Percentiles rank a stretch among this genome's conserved stretches.
Conservation (phyloP, 2,888 invertebrate genomes). For the Metellina segmentata region DNA sequence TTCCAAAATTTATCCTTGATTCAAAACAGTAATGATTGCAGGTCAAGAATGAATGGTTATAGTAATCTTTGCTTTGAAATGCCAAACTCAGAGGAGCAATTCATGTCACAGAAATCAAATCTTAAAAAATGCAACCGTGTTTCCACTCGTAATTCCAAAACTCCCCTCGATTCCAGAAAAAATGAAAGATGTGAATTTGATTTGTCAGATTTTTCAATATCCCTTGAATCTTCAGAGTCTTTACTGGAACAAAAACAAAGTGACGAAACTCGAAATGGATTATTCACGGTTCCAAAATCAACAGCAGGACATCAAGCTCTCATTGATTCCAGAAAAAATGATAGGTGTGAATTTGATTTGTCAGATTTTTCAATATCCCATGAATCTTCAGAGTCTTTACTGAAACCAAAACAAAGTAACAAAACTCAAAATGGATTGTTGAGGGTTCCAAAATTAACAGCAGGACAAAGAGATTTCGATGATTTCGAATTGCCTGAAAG, state of each 20-base stretch:
- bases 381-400: constrained; percentile 12
- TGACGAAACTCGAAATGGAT: background rate
- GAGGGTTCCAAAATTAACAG: background rate
- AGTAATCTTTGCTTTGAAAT: background rate
- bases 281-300: background rate
- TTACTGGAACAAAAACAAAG: background rate
- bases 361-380: background rate
- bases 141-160: background rate
- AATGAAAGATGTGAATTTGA: constrained; percentile 3
- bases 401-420: background rate
- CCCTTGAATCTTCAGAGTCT: background rate
- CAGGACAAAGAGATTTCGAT: background rate
- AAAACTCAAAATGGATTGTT: background rate
- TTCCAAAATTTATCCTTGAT: no score
- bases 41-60: background rate
- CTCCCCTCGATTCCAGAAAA: background rate
- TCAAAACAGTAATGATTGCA: background rate
- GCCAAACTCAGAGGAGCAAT: background rate
- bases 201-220: background rate
- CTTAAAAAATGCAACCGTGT: background rate
- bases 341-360: constrained; percentile 1
- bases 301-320: background rate
- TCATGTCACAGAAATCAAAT: constrained; percentile 14
- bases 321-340: background rate
- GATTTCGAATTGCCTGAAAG: background rate